Percentiles rank a stretch among this genome's conserved stretches.
These are phyloP conservation scores for Zaprionus gabonicus DNA, from an alignment of 1,140 invertebrate genomes.

Conservation along the genomic window DNA sequence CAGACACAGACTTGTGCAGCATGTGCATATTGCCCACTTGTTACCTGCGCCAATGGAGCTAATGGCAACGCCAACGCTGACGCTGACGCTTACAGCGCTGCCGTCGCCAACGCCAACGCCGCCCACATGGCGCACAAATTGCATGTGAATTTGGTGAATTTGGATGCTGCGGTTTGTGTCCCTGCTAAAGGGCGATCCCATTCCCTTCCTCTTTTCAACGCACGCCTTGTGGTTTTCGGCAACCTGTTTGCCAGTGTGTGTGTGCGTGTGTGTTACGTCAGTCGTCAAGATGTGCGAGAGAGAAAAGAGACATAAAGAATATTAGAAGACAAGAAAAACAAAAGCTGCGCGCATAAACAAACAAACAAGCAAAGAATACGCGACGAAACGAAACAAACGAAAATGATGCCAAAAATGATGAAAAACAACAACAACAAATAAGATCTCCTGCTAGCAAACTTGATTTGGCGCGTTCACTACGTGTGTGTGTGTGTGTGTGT, in stretches of 20 bases:
- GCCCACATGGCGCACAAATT: conserved; percentile 14
- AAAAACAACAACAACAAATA: conserved; percentile 5
- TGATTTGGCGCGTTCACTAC: conserved; percentile 18
- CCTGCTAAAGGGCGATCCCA: conserved; percentile 34
- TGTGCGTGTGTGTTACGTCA: conserved; percentile 24
- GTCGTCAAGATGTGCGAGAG: neutral
- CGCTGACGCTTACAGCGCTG: neutral
- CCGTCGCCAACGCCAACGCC: neutral
- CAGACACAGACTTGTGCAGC: neutral
- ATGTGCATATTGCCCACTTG: conserved; percentile 57
- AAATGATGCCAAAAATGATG: conserved; percentile 28
- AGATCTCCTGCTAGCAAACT: conserved; percentile 18
- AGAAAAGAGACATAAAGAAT: neutral
- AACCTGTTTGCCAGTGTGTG: conserved; percentile 56
- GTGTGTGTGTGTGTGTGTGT: neutral
- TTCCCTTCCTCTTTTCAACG: neutral
- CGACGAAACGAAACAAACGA: conserved; percentile 17
- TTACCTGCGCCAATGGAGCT: conserved; percentile 44
- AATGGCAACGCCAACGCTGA: conserved; percentile 30
- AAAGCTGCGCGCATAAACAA: conserved; percentile 17
- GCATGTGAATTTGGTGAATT: conserved; percentile 32
- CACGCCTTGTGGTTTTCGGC: conserved; percentile 35
- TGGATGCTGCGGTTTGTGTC: conserved; percentile 5
- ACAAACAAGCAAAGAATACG: conserved; percentile 22
- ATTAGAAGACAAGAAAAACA: conserved; percentile 4